Conservation (phyloP, 2,113 vertebrate genomes). For the Aegotheles bennettii region DNA sequence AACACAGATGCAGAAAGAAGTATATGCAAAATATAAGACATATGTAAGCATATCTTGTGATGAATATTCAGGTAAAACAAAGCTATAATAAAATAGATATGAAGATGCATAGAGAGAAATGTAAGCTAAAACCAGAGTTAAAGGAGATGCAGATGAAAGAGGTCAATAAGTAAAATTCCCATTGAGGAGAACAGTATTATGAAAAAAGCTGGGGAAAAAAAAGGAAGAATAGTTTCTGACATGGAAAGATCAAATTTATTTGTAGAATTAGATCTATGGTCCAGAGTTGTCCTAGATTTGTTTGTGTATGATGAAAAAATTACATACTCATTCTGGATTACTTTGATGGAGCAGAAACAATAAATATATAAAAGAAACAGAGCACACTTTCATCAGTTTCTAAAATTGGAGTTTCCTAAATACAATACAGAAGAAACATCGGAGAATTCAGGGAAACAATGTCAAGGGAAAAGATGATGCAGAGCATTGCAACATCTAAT, state of each 20-base stretch:
- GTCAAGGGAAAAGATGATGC: not conserved
- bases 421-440: accelerated
- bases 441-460: not conserved
- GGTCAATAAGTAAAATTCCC: not conserved
- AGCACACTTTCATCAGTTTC: not conserved
- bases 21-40: not conserved
- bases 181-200: not conserved
- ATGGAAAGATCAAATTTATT: not conserved
- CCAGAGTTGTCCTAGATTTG: not conserved
- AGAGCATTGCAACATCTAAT: not conserved
- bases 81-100: not conserved
- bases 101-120: not conserved
- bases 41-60: accelerated
- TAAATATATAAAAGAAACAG: not conserved
- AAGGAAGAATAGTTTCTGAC: not conserved
- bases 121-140: not conserved
- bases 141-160: not conserved
- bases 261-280: not conserved
- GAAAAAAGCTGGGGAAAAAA: not conserved
- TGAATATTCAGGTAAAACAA: not conserved
- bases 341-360: not conserved
- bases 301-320: not conserved
- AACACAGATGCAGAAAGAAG: not conserved
- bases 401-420: not conserved
- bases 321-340: not conserved